These are phyloP conservation scores for Drosophila pachea DNA, from an alignment of 1,140 invertebrate species.

Conservation along the genomic window DNA sequence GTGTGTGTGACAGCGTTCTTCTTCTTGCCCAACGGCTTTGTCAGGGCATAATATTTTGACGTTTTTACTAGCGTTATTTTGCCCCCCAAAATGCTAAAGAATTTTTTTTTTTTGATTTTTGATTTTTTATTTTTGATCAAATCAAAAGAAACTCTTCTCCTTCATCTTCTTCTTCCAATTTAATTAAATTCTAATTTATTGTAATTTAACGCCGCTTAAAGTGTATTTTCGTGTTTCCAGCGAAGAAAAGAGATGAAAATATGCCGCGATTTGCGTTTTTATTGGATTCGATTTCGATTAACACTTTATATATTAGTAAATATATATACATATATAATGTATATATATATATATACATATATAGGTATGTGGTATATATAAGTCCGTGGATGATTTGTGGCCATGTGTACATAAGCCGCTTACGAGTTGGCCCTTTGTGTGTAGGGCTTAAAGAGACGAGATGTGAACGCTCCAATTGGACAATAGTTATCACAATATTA, in stretches of 20 bases:
- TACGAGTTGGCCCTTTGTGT: slow-evolving; percentile 23
- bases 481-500: slow-evolving; percentile 72
- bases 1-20: background rate
- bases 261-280: slow-evolving; percentile 25
- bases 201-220: slow-evolving; percentile 63
- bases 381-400: too few relatives aligned
- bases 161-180: slow-evolving; percentile 54
- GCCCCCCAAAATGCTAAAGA: slow-evolving; percentile 53
- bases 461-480: slow-evolving; percentile 14
- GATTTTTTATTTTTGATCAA: slow-evolving; percentile 3
- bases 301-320: slow-evolving; percentile 64
- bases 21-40: background rate
- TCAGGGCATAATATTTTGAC: slow-evolving; percentile 70
- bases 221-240: slow-evolving; percentile 66
- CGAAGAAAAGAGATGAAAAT: slow-evolving; percentile 35
- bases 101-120: slow-evolving; percentile 42
- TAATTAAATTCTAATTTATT: slow-evolving; percentile 77
- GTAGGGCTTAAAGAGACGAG: slow-evolving; percentile 16
- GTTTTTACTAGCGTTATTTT: slow-evolving; percentile 69
- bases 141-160: slow-evolving; percentile 11
- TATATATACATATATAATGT: slow-evolving; percentile 8
- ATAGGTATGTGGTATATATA: slow-evolving; percentile 5
- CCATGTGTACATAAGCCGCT: slow-evolving; percentile 25
- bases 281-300: slow-evolving; percentile 50
- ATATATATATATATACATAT: background rate